A percentile compares a stretch with the other conserved stretches of the same genome.
Conservation (phyloP, 2,113 vertebrate species). For the Heterotis niloticus region DNA sequence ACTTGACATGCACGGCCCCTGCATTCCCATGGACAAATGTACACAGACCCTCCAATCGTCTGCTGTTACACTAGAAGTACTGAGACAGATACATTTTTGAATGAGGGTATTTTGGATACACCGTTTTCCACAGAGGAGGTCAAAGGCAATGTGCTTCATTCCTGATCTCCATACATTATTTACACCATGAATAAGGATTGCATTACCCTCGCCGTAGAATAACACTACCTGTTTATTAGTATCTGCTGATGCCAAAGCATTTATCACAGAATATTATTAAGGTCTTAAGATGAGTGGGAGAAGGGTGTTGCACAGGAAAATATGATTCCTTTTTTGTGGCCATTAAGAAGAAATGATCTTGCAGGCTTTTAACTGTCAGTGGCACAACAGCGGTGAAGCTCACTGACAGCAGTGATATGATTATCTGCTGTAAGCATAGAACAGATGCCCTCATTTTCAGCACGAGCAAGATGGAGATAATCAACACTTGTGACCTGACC, state of each 20-base stretch:
- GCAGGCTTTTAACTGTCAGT: slow-evolving; percentile 46
- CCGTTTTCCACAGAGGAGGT: neutral
- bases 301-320: neutral
- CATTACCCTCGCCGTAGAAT: neutral
- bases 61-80: neutral
- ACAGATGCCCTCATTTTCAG: slow-evolving; percentile 86
- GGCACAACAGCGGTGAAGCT: slow-evolving; percentile 84
- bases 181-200: slow-evolving; percentile 1
- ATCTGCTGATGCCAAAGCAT: neutral
- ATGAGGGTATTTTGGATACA: neutral
- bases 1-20: slow-evolving; percentile 48
- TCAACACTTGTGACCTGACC: slow-evolving; percentile 66
- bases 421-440: slow-evolving; percentile 90
- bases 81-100: neutral
- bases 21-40: neutral
- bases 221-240: neutral
- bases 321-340: neutral
- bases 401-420: slow-evolving; percentile 95
- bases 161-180: slow-evolving; percentile 23
- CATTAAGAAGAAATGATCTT: neutral
- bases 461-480: slow-evolving; percentile 82
- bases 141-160: slow-evolving; percentile 13
- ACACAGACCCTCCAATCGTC: too few species aligned
- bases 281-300: neutral
- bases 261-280: neutral